Percentiles rank a stretch among this genome's conserved stretches.
Conservation (phyloP, 2,797 vertebrate species). For the Antrozous pallidus region DNA sequence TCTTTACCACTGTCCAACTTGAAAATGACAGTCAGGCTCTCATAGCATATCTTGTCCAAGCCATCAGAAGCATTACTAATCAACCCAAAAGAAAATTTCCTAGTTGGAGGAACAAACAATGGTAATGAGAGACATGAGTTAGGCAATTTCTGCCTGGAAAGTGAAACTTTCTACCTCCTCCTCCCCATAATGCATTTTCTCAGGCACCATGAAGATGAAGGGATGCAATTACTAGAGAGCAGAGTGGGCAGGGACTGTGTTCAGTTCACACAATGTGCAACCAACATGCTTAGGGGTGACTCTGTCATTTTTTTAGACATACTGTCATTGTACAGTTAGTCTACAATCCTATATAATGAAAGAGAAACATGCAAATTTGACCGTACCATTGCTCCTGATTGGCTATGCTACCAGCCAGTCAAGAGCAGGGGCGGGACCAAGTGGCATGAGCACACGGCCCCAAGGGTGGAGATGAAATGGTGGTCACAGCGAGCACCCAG, state of each 20-base stretch:
- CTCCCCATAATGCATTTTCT: background rate
- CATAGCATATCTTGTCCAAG: background rate
- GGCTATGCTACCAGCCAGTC: too few species aligned
- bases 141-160: background rate
- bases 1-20: background rate
- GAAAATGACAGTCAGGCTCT: background rate
- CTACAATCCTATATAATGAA: too few species aligned
- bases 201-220: background rate
- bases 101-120: background rate
- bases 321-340: background rate
- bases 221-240: background rate
- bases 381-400: too few species aligned
- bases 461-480: too few species aligned
- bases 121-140: background rate
- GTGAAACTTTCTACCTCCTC: background rate
- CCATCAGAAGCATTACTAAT: background rate
- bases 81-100: background rate
- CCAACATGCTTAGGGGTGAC: background rate
- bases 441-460: too few species aligned
- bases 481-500: too few species aligned
- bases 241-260: background rate
- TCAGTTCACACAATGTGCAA: background rate
- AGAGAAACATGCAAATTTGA: too few species aligned
- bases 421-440: too few species aligned
- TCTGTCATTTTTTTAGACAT: background rate